phyloP scores from a whole-genome alignment of 2,113 vertebrate species.

The Dasyprocta punctata region DNA sequence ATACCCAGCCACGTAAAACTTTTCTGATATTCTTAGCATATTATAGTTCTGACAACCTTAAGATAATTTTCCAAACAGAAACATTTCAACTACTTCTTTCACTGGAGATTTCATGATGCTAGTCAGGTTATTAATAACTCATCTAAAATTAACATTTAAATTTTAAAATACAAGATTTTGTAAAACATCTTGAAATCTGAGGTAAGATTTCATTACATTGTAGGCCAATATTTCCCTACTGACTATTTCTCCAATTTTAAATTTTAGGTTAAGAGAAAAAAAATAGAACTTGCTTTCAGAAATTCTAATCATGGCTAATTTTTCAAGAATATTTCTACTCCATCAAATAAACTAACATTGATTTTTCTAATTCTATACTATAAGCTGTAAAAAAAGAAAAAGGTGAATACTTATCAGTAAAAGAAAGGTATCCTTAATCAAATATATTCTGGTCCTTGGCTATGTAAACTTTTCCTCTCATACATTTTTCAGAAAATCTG shows the following conservation, averaged over 20 bases:
- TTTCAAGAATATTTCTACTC: constrained; percentile 52
- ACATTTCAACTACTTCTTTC: constrained; percentile 41
- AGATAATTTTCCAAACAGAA: constrained; percentile 62
- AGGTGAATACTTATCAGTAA: neutral
- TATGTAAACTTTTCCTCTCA: neutral
- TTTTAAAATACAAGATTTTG: constrained; percentile 48
- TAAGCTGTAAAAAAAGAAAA: constrained; percentile 1
- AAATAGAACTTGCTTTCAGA: constrained; percentile 57
- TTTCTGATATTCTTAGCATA: neutral
- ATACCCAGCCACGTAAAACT: constrained; percentile 15
- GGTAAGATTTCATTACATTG: neutral
- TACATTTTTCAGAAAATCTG: constrained; percentile 6
- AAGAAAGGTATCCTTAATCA: neutral
- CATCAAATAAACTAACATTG: constrained; percentile 53
- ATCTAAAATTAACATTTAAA: constrained; percentile 65
- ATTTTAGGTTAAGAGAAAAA: constrained; percentile 57
- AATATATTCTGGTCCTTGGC: neutral
- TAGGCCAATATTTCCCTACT: constrained; percentile 41
- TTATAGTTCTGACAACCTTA: neutral
- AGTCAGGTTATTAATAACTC: constrained; percentile 42
- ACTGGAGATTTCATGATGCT: neutral
- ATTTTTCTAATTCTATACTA: constrained; percentile 48
- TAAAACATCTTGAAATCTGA: neutral
- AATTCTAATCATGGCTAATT: constrained; percentile 64
- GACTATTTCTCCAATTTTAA: constrained; percentile 49